A percentile compares a stretch with the other conserved stretches of the same genome.
These are phyloP conservation scores for Agrenia bidenticulata DNA, from an alignment of 2,888 invertebrate genomes.

Conservation along the genomic window DNA sequence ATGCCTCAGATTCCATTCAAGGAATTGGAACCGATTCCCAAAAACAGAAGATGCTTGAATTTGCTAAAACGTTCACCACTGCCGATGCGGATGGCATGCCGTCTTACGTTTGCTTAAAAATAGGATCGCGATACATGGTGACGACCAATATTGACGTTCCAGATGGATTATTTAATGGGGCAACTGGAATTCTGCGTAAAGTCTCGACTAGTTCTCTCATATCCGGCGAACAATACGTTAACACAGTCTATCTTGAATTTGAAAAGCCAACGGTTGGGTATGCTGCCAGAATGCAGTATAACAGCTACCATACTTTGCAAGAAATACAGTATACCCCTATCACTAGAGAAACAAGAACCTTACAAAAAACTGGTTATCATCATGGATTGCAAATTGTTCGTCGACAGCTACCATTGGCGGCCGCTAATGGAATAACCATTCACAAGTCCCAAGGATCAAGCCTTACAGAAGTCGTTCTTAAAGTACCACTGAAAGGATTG, in stretches of 20 bases:
- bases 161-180: slow-evolving; percentile 39
- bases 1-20: no score
- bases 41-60: slow-evolving; percentile 7
- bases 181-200: slow-evolving; percentile 23
- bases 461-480: not conserved
- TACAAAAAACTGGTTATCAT: not conserved
- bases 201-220: not conserved
- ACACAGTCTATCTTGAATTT: no score
- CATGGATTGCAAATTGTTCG: slow-evolving; percentile 17
- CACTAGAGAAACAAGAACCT: not conserved
- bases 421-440: slow-evolving; percentile 42
- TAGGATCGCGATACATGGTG: slow-evolving; percentile 8
- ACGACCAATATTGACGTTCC: slow-evolving; percentile 1
- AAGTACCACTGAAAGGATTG: no score
- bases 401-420: slow-evolving; percentile 39
- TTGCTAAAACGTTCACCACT: not conserved
- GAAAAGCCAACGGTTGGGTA: no score
- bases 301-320: no score
- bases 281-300: no score
- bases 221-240: no score
- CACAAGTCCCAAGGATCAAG: slow-evolving; percentile 42
- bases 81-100: slow-evolving; percentile 42
- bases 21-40: slow-evolving; percentile 5
- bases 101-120: slow-evolving; percentile 39
- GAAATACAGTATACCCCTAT: no score